phyloP scores from a whole-genome alignment of 1,140 invertebrate species.

The fruit fly (Drosophila melanogaster) region Release_6_plus_ISO1_MT NC_004354.4:311001-311500 shows the following conservation, averaged over 20 bases:
- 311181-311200: constrained; percentile 68
- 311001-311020: constrained; percentile 46
- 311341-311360: constrained; percentile 31
- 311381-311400: too few relatives aligned
- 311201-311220: constrained; percentile 25
- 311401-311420: background rate
- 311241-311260: constrained; percentile 63
- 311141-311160: constrained; percentile 44
- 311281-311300: constrained; percentile 30
- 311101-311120: constrained; percentile 41
- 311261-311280: constrained; percentile 38
- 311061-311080: constrained; percentile 64
- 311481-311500: too few relatives aligned
- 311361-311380: constrained; percentile 15
- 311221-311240: constrained; percentile 64
- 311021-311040: background rate
- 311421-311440: background rate
- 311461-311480: background rate
- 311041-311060: constrained; percentile 56
- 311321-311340: constrained; percentile 41
- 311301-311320: constrained; percentile 32
- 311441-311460: background rate
- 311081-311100: constrained; percentile 66
- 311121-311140: constrained; percentile 1
- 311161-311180: constrained; percentile 71